phyloP scores from a whole-genome alignment of 2,797 vertebrate genomes.

The Oreochromis mossambicus region DNA sequence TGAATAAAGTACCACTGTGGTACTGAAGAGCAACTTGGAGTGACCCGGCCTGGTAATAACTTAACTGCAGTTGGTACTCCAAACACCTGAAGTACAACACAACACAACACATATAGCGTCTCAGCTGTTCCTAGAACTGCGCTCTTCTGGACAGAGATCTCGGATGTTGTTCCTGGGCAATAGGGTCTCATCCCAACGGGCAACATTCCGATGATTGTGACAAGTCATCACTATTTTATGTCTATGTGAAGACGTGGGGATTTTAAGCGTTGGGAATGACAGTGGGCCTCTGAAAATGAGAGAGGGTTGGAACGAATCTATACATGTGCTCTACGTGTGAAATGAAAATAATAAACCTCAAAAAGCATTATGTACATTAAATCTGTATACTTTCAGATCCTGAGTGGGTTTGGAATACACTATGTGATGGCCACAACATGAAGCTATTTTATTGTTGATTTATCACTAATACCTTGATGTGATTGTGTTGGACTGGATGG shows the following conservation, averaged over 20 bases:
- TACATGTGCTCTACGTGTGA: background rate
- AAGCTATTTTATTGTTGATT: background rate
- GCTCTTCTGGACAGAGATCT: background rate
- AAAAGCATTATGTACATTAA: background rate
- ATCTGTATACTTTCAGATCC: background rate
- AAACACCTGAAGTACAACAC: background rate
- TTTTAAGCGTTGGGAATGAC: background rate
- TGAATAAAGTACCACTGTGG: background rate
- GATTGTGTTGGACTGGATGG: background rate
- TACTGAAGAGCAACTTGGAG: background rate
- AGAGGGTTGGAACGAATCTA: background rate
- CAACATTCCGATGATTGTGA: background rate
- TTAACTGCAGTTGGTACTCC: background rate
- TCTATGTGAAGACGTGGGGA: background rate
- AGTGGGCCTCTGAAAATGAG: background rate
- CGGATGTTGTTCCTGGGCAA: background rate
- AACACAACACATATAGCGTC: background rate
- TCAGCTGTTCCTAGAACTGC: background rate
- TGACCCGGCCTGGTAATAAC: background rate
- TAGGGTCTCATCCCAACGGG: background rate
- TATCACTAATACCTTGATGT: background rate
- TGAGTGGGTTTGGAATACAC: background rate
- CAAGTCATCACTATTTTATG: background rate
- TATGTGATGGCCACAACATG: background rate
- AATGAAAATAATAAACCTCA: background rate